A percentile compares a stretch with the other conserved stretches of the same genome.
Conservation (phyloP, 1,140 invertebrate genomes). For the Lepidostoma basale region DNA sequence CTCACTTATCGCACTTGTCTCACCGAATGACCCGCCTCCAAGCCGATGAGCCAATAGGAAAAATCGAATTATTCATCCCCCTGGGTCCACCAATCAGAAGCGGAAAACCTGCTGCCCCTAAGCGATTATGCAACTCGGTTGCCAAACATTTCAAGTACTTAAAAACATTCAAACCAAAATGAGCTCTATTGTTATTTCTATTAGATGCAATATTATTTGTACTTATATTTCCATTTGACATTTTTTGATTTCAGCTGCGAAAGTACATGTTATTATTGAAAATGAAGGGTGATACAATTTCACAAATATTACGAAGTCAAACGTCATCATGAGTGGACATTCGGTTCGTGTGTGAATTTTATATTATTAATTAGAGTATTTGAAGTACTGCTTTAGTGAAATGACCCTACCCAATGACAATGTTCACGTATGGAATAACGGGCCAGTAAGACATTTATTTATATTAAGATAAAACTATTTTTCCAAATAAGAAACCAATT, state of each 20-base stretch:
- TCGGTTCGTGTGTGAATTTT: background rate
- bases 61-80: constrained; percentile 1
- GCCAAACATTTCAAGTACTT: background rate
- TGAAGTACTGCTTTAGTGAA: constrained; percentile 13
- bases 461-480: background rate
- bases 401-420: constrained; percentile 41
- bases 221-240: background rate
- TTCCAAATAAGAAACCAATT: background rate
- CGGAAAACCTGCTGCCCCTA: constrained; percentile 26
- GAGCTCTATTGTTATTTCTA: background rate
- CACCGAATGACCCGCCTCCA: background rate
- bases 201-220: background rate
- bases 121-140: background rate
- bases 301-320: constrained; percentile 12
- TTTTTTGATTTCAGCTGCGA: background rate
- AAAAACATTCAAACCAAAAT: background rate
- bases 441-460: constrained; percentile 22
- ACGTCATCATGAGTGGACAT: background rate
- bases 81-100: constrained; percentile 13
- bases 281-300: constrained; percentile 16
- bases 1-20: no score
- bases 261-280: background rate
- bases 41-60: constrained; percentile 8
- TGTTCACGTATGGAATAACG: constrained; percentile 44
- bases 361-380: background rate